Percentiles rank a stretch among this genome's conserved stretches.
These are phyloP conservation scores for Dendropsophus ebraccatus DNA, from an alignment of 2,113 vertebrate genomes.

Conservation along the genomic window DNA sequence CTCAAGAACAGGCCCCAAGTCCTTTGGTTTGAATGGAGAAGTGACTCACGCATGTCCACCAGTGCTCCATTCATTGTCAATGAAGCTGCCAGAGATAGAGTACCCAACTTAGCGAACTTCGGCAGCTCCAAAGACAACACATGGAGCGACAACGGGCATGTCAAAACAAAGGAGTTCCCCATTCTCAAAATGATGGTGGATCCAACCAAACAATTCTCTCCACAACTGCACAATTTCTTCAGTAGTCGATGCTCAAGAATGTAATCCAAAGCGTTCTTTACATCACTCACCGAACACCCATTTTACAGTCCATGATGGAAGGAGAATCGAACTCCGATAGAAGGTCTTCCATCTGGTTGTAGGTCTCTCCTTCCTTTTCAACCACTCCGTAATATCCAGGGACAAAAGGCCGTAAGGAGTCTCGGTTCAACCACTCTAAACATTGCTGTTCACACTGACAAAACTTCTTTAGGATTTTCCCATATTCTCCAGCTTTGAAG, in stretches of 20 bases:
- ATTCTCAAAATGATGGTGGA: no score
- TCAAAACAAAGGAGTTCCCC: no score
- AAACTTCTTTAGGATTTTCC: constrained; percentile 83
- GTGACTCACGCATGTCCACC: no score
- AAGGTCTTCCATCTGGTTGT: constrained; percentile 90
- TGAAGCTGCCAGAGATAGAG: no score
- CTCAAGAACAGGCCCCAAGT: no score
- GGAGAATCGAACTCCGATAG: constrained; percentile 84
- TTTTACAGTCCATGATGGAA: constrained; percentile 94
- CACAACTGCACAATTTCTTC: background rate
- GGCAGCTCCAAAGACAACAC: no score
- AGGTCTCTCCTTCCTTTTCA: constrained; percentile 79
- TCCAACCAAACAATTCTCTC: no score
- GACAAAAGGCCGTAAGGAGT: constrained; percentile 78
- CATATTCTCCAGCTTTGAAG: constrained; percentile 84
- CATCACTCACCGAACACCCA: constrained; percentile 83
- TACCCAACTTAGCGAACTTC: no score
- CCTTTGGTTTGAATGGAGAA: no score
- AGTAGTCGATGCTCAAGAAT: background rate
- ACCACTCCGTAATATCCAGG: constrained; percentile 83
- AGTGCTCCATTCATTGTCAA: no score
- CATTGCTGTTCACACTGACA: constrained; percentile 85
- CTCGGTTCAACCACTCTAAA: constrained; percentile 80
- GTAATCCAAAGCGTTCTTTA: background rate
- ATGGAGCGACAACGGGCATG: no score